Evolutionary conservation across 2,797 vertebrate genomes (phyloP).

Genomic region (Gymnothorax reevesii): DNA sequence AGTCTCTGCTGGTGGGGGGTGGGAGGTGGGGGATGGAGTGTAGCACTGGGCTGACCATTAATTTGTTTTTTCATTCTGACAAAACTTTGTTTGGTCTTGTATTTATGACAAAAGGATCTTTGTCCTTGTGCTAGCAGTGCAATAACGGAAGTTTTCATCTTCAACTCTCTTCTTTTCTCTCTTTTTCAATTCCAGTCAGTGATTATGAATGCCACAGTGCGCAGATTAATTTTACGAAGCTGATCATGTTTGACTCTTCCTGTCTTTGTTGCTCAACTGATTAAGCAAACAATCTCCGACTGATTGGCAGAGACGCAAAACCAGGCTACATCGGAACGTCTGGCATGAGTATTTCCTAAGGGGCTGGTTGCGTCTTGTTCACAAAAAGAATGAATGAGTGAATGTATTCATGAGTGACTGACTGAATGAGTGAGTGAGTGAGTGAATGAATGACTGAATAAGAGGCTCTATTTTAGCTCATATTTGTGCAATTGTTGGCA

Average conservation of each 20-base stretch:
- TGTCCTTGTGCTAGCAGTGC: too few species aligned
- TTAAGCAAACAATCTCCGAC: not conserved
- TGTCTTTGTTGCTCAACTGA: not conserved
- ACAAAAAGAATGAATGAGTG: too few species aligned
- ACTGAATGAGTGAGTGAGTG: too few species aligned
- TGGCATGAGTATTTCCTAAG: not conserved
- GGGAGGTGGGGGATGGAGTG: too few species aligned
- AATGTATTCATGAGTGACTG: not conserved
- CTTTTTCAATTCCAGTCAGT: not conserved
- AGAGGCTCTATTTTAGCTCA: not conserved
- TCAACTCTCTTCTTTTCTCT: not conserved
- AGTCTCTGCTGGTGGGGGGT: too few species aligned
- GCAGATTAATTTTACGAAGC: constrained; percentile 12
- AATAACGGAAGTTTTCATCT: too few species aligned
- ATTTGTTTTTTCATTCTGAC: too few species aligned
- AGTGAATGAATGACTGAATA: not conserved
- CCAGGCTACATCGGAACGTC: not conserved
- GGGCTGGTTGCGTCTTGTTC: too few species aligned
- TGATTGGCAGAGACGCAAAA: constrained; percentile 28
- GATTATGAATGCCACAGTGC: constrained; percentile 12
- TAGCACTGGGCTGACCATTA: too few species aligned
- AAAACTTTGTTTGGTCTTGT: too few species aligned
- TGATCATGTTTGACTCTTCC: constrained; percentile 17
- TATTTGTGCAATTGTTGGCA: not conserved
- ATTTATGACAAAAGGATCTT: too few species aligned